Conservation (phyloP, 2,888 invertebrate genomes). For the Alitta virens region DNA sequence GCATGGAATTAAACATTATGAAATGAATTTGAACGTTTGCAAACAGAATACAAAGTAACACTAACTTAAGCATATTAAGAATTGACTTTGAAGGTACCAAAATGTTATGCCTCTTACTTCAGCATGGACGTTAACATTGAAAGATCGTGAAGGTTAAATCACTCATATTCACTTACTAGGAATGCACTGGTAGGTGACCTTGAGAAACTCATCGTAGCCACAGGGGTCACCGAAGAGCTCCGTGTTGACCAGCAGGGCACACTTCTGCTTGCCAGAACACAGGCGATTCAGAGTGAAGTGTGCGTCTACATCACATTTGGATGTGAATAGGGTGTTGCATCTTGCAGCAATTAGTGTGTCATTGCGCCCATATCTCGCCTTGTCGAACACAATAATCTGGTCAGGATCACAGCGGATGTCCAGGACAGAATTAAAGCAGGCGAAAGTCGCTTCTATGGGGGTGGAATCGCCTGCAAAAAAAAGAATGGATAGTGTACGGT, state of each 20-base stretch:
- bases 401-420: slow-evolving; percentile 17
- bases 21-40: too few species aligned
- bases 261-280: slow-evolving; percentile 26
- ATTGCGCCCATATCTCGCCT: slow-evolving; percentile 27
- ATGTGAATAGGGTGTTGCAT: slow-evolving; percentile 23
- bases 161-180: slow-evolving; percentile 26
- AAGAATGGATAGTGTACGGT: too few species aligned
- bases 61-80: too few species aligned
- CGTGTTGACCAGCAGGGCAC: slow-evolving; percentile 27
- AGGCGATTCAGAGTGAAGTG: slow-evolving; percentile 27
- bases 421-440: slow-evolving; percentile 27
- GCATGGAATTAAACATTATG: too few species aligned
- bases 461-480: slow-evolving; percentile 1
- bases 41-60: too few species aligned
- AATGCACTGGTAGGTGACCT: slow-evolving; percentile 29
- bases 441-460: slow-evolving; percentile 9
- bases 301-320: slow-evolving; percentile 30
- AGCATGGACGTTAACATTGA: too few species aligned
- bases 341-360: slow-evolving; percentile 25
- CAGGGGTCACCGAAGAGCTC: slow-evolving; percentile 29
- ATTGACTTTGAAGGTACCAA: too few species aligned
- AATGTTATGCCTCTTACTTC: too few species aligned
- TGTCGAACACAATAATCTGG: slow-evolving; percentile 25
- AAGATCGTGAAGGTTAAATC: too few species aligned
- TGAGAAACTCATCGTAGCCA: slow-evolving; percentile 32